Evolutionary conservation across 2,888 invertebrate genomes (phyloP).

Genomic region (Harpalus rubripes): DNA sequence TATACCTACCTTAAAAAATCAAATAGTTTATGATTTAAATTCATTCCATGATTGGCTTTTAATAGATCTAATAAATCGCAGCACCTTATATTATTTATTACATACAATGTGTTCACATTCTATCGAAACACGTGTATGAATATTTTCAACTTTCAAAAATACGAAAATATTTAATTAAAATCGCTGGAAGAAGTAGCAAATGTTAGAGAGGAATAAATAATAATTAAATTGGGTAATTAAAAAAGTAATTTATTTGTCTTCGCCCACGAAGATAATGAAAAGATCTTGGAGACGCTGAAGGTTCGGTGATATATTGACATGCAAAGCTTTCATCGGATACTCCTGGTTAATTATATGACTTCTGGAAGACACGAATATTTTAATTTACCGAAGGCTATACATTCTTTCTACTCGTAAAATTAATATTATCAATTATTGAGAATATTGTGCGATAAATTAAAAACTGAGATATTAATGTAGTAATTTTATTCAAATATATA

Average conservation of each 20-base stretch:
- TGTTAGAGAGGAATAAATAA: not conserved
- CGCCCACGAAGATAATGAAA: constrained; percentile 42
- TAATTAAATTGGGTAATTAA: constrained; percentile 44
- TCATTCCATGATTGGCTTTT: constrained; percentile 27
- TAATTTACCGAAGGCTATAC: constrained; percentile 31
- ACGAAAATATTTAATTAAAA: constrained; percentile 3
- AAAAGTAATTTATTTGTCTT: constrained; percentile 48
- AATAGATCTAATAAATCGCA: constrained; percentile 44
- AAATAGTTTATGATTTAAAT: constrained; percentile 35
- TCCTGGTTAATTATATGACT: constrained; percentile 47
- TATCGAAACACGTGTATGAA: not conserved
- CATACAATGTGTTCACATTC: constrained; percentile 27
- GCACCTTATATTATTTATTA: constrained; percentile 38
- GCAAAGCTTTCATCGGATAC: constrained; percentile 36
- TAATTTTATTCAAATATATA: not conserved
- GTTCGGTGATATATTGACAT: constrained; percentile 34
- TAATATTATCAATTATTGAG: not conserved
- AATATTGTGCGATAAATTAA: not conserved
- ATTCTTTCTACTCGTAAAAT: not conserved
- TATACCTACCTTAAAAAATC: constrained; percentile 12
- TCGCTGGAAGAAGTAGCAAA: constrained; percentile 19
- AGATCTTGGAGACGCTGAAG: constrained; percentile 14
- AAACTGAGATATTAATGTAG: not conserved
- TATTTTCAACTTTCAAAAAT: constrained; percentile 2
- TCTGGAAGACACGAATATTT: constrained; percentile 22